These are phyloP conservation scores for Strigops habroptila DNA, from an alignment of 2,113 vertebrate genomes.

Conservation along the genomic window DNA sequence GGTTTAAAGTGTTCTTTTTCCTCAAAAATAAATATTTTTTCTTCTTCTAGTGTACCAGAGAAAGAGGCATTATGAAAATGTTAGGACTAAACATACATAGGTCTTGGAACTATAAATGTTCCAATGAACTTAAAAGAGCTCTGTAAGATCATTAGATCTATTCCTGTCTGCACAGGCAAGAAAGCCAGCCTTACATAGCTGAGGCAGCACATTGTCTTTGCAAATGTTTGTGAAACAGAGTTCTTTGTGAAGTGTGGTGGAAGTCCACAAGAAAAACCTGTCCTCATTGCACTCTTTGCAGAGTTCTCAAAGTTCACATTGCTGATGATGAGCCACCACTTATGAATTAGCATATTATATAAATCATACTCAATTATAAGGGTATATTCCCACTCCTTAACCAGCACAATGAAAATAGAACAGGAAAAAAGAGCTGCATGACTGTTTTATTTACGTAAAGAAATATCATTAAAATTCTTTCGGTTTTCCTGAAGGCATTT, in stretches of 20 bases:
- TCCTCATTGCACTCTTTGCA: constrained; percentile 7
- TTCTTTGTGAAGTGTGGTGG: background rate
- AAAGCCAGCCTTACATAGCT: background rate
- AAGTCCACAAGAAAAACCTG: background rate
- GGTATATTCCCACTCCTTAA: constrained; percentile 59
- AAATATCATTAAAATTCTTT: constrained; percentile 69
- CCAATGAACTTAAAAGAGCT: background rate
- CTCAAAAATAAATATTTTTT: background rate
- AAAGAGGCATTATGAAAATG: background rate
- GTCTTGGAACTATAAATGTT: background rate
- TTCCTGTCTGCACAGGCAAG: background rate
- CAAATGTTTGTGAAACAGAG: background rate
- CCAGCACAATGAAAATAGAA: constrained; percentile 62
- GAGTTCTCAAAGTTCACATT: constrained; percentile 55
- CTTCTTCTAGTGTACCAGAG: background rate
- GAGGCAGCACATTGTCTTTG: background rate
- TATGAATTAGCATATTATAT: constrained; percentile 66
- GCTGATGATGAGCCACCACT: constrained; percentile 9
- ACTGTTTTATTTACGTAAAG: constrained; percentile 67
- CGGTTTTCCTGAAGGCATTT: constrained; percentile 63
- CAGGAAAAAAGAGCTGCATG: constrained; percentile 52
- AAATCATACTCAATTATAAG: constrained; percentile 37
- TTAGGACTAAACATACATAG: background rate
- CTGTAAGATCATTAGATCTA: background rate
- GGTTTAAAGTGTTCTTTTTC: background rate